phyloP scores from a whole-genome alignment of 1,140 invertebrate genomes.

The Caenorhabditis latens region DNA sequence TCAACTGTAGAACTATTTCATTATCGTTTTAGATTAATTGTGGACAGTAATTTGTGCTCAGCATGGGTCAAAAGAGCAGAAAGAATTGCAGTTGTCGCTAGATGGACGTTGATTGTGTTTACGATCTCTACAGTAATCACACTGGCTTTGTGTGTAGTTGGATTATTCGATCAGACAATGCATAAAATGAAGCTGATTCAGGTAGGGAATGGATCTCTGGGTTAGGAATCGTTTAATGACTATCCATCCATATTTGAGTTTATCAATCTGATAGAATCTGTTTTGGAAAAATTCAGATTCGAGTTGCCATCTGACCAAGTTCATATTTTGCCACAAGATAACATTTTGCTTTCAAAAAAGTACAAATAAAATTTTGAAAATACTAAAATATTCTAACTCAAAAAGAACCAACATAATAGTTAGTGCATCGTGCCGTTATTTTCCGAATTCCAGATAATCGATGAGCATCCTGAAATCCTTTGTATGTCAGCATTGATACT shows the following conservation, averaged over 20 bases:
- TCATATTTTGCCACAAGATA: no score
- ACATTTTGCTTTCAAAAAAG: no score
- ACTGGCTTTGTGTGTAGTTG: not conserved
- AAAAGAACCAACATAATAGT: no score
- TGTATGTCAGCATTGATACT: constrained; percentile 5
- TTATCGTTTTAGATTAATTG: constrained; percentile 8
- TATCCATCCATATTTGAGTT: not conserved
- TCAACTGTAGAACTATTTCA: constrained; percentile 11
- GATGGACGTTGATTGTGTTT: not conserved
- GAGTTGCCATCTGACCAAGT: no score
- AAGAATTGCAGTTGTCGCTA: not conserved
- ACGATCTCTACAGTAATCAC: not conserved
- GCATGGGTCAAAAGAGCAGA: not conserved
- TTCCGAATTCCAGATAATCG: not conserved
- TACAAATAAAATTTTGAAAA: no score
- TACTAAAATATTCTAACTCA: no score
- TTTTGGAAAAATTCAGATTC: no score
- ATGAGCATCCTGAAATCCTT: not conserved
- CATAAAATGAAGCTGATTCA: not conserved
- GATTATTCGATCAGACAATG: not conserved
- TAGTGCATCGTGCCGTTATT: no score
- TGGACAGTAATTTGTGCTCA: not conserved
- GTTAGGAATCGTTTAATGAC: no score
- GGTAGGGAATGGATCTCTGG: not conserved
- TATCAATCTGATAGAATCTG: no score